Conservation (phyloP, 2,888 invertebrate species). For the Caenorhabditis wallacei region DNA sequence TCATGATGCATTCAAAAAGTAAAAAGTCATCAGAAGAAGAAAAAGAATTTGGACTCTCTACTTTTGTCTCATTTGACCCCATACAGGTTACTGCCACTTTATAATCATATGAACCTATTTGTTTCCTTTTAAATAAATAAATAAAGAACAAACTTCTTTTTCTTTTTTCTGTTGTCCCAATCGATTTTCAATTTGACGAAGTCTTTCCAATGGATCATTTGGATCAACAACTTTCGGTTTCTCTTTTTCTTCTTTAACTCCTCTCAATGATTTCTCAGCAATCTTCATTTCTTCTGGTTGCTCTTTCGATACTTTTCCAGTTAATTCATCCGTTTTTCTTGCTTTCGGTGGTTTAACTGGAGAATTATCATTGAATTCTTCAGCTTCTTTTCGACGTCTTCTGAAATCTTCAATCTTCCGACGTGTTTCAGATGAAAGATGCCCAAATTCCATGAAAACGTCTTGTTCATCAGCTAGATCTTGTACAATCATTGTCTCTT, state of each 20-base stretch:
- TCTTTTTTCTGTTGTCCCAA: conserved; percentile 70
- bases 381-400: conserved; percentile 82
- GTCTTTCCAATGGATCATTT: conserved; percentile 81
- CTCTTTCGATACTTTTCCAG: conserved; percentile 47
- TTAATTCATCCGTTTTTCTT: conserved; percentile 63
- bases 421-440: conserved; percentile 76
- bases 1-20: conserved; percentile 55
- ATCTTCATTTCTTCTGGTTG: conserved; percentile 74
- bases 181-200: conserved; percentile 80
- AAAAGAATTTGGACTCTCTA: neutral
- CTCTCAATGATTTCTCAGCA: conserved; percentile 80
- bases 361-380: conserved; percentile 82
- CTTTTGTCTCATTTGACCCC: conserved; percentile 33
- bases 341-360: conserved; percentile 82
- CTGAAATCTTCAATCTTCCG: conserved; percentile 83
- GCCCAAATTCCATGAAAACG: conserved; percentile 83
- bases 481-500: conserved; percentile 83
- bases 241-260: conserved; percentile 67
- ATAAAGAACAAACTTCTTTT: conserved; percentile 48
- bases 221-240: conserved; percentile 62
- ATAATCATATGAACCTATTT: conserved; percentile 44
- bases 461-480: conserved; percentile 83
- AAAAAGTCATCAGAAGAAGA: neutral
- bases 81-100: conserved; percentile 51
- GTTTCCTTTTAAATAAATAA: neutral